These are phyloP conservation scores for Babylonia areolata DNA, from an alignment of 1,140 invertebrate genomes.

Conservation along the genomic window DNA sequence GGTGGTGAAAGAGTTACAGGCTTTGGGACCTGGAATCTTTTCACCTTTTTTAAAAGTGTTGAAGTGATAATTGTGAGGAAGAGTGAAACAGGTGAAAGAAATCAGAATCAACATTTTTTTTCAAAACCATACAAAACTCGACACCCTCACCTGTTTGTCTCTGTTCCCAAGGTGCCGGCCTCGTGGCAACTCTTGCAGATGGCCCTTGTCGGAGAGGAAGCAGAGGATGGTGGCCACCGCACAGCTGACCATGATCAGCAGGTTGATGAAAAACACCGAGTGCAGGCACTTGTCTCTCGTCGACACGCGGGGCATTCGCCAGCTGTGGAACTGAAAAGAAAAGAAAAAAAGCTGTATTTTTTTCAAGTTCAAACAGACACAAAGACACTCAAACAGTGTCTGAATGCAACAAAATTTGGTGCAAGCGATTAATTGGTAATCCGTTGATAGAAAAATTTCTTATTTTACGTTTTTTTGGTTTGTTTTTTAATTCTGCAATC, in stretches of 20 bases:
- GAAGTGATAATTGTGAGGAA: too few species aligned
- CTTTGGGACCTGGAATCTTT: too few species aligned
- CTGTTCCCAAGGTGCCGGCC: background rate
- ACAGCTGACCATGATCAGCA: slow-evolving; percentile 78
- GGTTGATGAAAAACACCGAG: slow-evolving; percentile 76
- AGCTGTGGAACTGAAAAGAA: slow-evolving; percentile 74
- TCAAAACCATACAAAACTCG: too few species aligned
- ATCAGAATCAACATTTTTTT: too few species aligned
- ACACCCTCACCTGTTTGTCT: background rate
- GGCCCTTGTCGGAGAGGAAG: slow-evolving; percentile 78
- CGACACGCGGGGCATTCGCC: slow-evolving; percentile 77
- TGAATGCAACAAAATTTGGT: background rate
- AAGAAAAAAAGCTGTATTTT: too few species aligned
- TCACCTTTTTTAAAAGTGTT: too few species aligned
- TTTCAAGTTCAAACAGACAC: too few species aligned
- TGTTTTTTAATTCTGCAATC: too few species aligned
- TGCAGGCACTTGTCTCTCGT: slow-evolving; percentile 78
- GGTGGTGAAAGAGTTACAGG: too few species aligned
- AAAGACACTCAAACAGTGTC: background rate
- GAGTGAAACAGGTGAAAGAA: too few species aligned
- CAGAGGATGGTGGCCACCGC: slow-evolving; percentile 78
- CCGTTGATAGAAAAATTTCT: too few species aligned
- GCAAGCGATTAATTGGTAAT: background rate
- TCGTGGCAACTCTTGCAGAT: slow-evolving; percentile 44
- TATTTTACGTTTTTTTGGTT: too few species aligned